Conservation (phyloP, 92 coral and sea anemone species). For the Zoanthus sansibaricus region DNA sequence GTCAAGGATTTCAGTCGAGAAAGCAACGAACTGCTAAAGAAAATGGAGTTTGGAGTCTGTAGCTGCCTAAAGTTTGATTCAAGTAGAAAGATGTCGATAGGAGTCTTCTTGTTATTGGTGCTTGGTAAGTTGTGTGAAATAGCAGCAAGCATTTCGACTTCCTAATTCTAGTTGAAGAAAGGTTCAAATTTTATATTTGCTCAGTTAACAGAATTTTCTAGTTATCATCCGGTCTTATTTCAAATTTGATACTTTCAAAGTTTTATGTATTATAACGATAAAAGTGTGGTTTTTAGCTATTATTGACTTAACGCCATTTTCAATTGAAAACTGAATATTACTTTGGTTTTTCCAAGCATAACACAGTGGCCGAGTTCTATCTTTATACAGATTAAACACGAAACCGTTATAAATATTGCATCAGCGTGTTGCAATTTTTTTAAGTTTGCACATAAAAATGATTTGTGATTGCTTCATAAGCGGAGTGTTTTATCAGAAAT, state of each 20-base stretch:
- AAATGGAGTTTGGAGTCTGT: constrained; percentile 17
- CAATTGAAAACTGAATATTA: not conserved
- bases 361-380: not conserved
- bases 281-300: not conserved
- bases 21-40: not conserved
- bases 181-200: not conserved
- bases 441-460: not conserved
- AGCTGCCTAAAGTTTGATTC: constrained; percentile 11
- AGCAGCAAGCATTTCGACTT: constrained; percentile 8
- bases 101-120: not conserved
- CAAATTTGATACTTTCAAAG: not conserved
- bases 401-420: constrained; percentile 14
- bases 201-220: not conserved
- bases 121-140: not conserved
- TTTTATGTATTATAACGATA: not conserved
- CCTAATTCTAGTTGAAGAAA: not conserved
- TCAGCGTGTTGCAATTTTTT: not conserved
- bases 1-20: not conserved
- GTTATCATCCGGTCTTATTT: not conserved
- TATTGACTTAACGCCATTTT: constrained; percentile 10
- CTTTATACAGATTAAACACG: not conserved
- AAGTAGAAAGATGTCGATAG: constrained; percentile 1
- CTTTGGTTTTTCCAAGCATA: not conserved
- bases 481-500: not conserved
- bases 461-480: not conserved